Evolutionary conservation across 2,888 invertebrate genomes (phyloP).

Genomic region (Plutella xylostella): DNA sequence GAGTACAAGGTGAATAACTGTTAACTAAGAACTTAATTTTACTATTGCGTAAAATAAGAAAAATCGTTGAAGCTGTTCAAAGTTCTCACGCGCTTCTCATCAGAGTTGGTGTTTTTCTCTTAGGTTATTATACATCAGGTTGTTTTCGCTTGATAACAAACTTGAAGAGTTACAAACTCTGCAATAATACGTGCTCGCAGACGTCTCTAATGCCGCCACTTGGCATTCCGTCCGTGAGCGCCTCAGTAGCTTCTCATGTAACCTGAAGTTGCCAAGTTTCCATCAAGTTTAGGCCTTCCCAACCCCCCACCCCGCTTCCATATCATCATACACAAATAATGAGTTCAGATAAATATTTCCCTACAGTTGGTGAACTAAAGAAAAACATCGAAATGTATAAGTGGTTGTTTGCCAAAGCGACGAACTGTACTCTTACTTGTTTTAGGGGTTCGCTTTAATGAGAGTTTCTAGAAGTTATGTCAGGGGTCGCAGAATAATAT

Average conservation of each 20-base stretch:
- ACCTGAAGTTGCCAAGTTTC: slow-evolving; percentile 5
- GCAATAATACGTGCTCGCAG: slow-evolving; percentile 3
- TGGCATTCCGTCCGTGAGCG: slow-evolving; percentile 5
- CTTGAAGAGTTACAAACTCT: slow-evolving; percentile 5
- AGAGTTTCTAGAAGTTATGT: too few relatives aligned
- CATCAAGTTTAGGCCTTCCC: neutral
- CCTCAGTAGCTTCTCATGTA: slow-evolving; percentile 7
- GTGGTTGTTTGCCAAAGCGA: neutral
- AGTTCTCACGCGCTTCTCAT: too few relatives aligned
- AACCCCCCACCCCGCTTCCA: neutral
- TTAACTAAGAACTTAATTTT: too few relatives aligned
- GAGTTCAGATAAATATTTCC: neutral
- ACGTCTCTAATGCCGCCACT: slow-evolving; percentile 3
- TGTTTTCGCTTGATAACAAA: slow-evolving; percentile 1
- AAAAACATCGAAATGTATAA: neutral
- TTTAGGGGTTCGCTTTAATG: neutral
- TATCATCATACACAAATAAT: neutral
- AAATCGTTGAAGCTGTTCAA: too few relatives aligned
- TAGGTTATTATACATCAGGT: neutral
- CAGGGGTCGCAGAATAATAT: too few relatives aligned
- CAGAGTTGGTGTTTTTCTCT: too few relatives aligned
- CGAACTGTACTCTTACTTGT: neutral
- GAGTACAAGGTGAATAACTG: neutral
- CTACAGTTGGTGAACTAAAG: neutral
- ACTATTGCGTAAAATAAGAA: too few relatives aligned